These are phyloP conservation scores for Lepisosteus osseus DNA, from an alignment of 2,113 vertebrate genomes.

Conservation along the genomic window DNA sequence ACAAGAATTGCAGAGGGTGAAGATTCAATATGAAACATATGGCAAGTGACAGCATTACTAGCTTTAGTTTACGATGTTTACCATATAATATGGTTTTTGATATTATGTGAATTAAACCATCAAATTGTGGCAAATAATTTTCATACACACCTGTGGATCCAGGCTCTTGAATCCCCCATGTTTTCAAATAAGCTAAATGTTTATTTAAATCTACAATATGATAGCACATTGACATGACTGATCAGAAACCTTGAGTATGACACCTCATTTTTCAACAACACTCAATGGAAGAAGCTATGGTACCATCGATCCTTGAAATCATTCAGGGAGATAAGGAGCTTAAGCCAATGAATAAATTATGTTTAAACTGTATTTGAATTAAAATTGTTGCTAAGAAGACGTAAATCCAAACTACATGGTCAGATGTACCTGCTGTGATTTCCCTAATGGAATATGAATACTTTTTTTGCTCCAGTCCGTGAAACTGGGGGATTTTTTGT, in stretches of 20 bases:
- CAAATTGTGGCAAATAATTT: too few species aligned
- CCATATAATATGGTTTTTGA: too few species aligned
- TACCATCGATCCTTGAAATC: conserved; percentile 31
- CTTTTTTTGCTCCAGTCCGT: neutral
- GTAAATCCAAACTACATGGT: conserved; percentile 16
- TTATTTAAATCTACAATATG: neutral
- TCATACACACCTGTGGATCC: too few species aligned
- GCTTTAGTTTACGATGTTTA: too few species aligned
- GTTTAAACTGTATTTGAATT: conserved; percentile 27
- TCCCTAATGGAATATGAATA: conserved; percentile 17
- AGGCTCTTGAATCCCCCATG: too few species aligned
- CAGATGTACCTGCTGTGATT: conserved; percentile 21
- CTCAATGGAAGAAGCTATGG: conserved; percentile 19
- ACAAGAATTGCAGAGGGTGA: too few species aligned
- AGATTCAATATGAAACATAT: too few species aligned
- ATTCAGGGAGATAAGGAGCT: conserved; percentile 27
- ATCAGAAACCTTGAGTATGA: neutral
- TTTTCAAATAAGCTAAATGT: too few species aligned
- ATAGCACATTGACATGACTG: neutral
- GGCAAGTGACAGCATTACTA: too few species aligned
- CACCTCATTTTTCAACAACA: conserved; percentile 13
- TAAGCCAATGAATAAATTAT: conserved; percentile 32
- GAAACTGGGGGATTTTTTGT: conserved; percentile 6
- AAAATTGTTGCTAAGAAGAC: conserved; percentile 17
- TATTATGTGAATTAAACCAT: too few species aligned